Evolutionary conservation across 1,140 invertebrate genomes (phyloP).

Genomic region (Calephelis virginiensis): DNA sequence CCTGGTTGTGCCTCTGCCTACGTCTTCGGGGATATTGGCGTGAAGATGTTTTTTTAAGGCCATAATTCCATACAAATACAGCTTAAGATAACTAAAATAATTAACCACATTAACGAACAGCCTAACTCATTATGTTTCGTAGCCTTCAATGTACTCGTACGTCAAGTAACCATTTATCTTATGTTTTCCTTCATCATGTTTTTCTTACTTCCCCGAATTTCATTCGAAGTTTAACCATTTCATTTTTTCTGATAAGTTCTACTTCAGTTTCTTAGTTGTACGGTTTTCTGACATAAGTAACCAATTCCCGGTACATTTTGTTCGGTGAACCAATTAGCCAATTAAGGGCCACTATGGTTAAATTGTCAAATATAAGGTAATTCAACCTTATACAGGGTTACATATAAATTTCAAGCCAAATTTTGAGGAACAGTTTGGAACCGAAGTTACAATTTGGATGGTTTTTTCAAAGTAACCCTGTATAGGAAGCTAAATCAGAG

Average conservation of each 20-base stretch:
- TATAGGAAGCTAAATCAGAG: too few relatives aligned
- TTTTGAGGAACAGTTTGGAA: too few relatives aligned
- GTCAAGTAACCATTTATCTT: slow-evolving; percentile 12
- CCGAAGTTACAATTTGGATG: too few relatives aligned
- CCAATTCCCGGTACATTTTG: background rate
- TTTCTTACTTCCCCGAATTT: slow-evolving; percentile 2
- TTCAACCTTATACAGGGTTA: too few relatives aligned
- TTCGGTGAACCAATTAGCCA: background rate
- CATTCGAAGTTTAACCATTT: background rate
- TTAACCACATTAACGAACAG: background rate
- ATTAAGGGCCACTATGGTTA: too few relatives aligned
- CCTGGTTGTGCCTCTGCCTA: too few relatives aligned
- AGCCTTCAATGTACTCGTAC: background rate
- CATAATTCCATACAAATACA: background rate
- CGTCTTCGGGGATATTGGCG: too few relatives aligned
- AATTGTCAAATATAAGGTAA: too few relatives aligned
- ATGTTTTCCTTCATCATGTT: background rate
- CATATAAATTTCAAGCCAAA: too few relatives aligned
- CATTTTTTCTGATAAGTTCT: background rate
- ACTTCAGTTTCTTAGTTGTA: background rate
- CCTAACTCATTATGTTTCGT: background rate
- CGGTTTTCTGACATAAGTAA: background rate
- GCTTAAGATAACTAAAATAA: background rate
- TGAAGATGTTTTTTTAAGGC: too few relatives aligned
- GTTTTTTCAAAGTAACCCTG: too few relatives aligned